Percentiles rank a stretch among this genome's conserved stretches.
Conservation (phyloP, 2,797 vertebrate species). For the Manis javanica region DNA sequence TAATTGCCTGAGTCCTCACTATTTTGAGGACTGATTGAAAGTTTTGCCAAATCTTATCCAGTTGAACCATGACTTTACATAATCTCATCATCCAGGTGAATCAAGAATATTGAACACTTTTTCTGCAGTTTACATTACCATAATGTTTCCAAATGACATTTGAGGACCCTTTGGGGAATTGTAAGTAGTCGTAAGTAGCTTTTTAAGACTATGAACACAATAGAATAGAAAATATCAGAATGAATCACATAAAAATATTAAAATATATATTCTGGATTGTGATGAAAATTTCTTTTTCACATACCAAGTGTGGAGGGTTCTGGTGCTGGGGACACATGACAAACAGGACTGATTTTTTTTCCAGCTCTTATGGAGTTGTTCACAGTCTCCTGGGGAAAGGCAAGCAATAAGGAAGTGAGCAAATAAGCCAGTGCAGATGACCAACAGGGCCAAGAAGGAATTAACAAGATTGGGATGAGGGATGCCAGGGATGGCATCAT, state of each 20-base stretch:
- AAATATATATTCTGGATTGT: neutral
- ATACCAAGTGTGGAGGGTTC: neutral
- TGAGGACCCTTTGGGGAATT: neutral
- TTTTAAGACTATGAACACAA: neutral
- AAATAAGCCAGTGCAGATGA: neutral
- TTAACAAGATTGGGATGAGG: neutral
- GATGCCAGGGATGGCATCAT: accelerated
- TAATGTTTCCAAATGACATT: neutral
- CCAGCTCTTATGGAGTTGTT: neutral
- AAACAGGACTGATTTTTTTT: neutral
- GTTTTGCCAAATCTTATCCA: neutral
- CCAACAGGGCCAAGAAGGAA: neutral
- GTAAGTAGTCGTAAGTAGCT: neutral
- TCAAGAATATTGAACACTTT: neutral
- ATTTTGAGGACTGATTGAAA: neutral
- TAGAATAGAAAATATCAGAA: neutral
- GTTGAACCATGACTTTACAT: neutral
- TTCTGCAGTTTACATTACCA: neutral
- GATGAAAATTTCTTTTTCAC: neutral
- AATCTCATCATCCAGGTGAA: neutral
- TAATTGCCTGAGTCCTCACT: neutral
- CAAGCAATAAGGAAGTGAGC: neutral
- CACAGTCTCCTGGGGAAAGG: neutral
- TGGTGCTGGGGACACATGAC: neutral
- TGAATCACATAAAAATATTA: neutral